Evolutionary conservation across 2,113 vertebrate genomes (phyloP).

Genomic region (Diphyllodes magnificus): DNA sequence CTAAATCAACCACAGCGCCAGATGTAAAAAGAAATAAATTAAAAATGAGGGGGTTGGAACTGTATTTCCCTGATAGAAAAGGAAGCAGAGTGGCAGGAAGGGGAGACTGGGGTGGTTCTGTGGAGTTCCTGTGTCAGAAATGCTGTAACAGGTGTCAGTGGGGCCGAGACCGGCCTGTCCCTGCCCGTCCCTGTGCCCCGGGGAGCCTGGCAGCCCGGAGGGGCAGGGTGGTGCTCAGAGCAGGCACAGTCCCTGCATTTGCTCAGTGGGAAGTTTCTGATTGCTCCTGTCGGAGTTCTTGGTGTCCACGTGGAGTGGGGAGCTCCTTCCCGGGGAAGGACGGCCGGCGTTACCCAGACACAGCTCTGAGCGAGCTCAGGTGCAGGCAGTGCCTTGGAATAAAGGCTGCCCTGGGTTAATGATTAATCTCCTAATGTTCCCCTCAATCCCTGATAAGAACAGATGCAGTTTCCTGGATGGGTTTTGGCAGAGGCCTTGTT

Average conservation of each 20-base stretch:
- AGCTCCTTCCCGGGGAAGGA: background rate
- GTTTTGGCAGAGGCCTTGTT: background rate
- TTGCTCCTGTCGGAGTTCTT: background rate
- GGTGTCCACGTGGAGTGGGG: background rate
- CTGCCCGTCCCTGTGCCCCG: background rate
- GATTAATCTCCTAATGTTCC: background rate
- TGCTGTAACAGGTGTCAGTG: background rate
- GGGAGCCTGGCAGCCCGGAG: background rate
- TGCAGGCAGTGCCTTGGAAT: background rate
- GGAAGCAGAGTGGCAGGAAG: background rate
- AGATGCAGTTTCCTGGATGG: background rate
- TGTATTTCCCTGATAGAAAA: fast-evolving
- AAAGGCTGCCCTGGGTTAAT: background rate
- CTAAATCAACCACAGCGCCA: background rate
- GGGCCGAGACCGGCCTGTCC: fast-evolving
- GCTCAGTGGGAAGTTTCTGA: background rate
- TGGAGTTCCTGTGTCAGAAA: background rate
- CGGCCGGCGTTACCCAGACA: fast-evolving
- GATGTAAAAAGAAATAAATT: background rate
- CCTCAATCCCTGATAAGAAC: background rate
- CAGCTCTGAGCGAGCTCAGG: fast-evolving
- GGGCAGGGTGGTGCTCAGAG: background rate
- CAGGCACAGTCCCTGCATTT: background rate
- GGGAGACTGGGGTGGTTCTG: background rate
- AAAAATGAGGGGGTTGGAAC: background rate